Base-by-base conservation (phyloP, 2,888 invertebrate species). In the Orthosia gracilis region DNA sequence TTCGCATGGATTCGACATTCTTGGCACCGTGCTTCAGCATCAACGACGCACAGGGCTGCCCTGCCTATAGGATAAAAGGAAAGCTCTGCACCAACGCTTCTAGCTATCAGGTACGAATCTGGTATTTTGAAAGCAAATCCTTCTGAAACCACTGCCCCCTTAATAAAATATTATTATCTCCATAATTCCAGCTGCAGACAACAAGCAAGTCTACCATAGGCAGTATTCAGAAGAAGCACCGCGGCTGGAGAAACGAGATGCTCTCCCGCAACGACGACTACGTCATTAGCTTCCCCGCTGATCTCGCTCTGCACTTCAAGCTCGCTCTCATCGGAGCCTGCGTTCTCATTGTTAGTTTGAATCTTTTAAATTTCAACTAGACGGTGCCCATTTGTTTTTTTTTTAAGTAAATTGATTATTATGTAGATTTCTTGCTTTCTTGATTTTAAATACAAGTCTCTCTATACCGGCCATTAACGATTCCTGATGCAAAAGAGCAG, bases 301-400 rank as follows among this genome's bases (percentile, higher is more conserved):
- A 90, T 54, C 80, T 93, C 64, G 88, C 90, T 66, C 89, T 90
- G 59, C 84, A 85, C 59, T 88, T 84, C 84, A 94, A 93, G 83
- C 91, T 91, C 0, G 91, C 92, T 7, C 57, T 92, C 49, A 85
- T 94, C 17, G 91, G 88, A 54, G 85, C 92, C n/a, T 92, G 93
- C 78, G 89, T 94, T 21, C 89, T 94, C 9, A 84, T 88, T 49
- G 88, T 88, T n/a, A 82, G 87, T 85, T n/a, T 40, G 40, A 40
- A 40, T 9, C 9, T 40, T 9, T 40, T 40, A 9, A 0, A 40
- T 40, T 40, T 40, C 40, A 40, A 40, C 40, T 40, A 9, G 40
- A 40, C 40, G 9, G 40, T 40, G 7, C 40, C 40, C 40, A 9
- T 40, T 40, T 31, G 31, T 7, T 40, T 40, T 31, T 7, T 7